Evolutionary conservation across 2,797 vertebrate species (phyloP), one percentile per base, ranked within the genome.

Genomic region (Peromyscus attwateri): DNA sequence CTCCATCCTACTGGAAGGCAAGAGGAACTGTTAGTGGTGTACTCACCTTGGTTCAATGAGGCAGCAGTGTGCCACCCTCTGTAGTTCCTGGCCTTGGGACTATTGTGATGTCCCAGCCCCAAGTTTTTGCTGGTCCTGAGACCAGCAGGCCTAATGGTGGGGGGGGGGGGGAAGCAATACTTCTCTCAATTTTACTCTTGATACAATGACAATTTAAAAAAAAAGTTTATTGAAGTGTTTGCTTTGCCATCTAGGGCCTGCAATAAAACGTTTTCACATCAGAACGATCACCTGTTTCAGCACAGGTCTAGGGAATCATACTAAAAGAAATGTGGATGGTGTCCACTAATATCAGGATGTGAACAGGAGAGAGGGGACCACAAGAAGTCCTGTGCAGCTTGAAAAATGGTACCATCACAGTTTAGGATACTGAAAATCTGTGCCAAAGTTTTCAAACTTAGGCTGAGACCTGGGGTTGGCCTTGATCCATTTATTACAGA

Each of bases 61-160:
- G 17, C 6, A 27, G 5, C 0, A 10, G 29, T 0, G 13, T 19
- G 40, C 6, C 31, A 5, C 55, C 6, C 13, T 80, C 84, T 43
- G 40, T 2, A 29, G n/a, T 43, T 34, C 13, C 60, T 80, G 52
- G 23, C 16, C 27, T 93, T 52, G 12, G 40, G 27, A 25, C 49
- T 76, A 0, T 0, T 0, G 7, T 2, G 12, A 19, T 17, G 21
- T 13, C 12, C 40, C 13, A 2, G 23, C 49, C 31, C 13, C 27
- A 3, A 68, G 6, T 46, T 46, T 7, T 71, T 17, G 4, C 7
- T 92, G 49, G 6, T 52, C 3, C 10, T 1, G 40, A 89, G 57
- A 83, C 29, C n/a, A n/a, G 29, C 87, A 84, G 27, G 29, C 8
- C 34, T 23, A 85, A 49, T 4, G 10, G 29, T 29, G 66, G 31